Evolutionary conservation across 1,140 invertebrate genomes (phyloP).

Genomic region (Microplitis mediator): DNA sequence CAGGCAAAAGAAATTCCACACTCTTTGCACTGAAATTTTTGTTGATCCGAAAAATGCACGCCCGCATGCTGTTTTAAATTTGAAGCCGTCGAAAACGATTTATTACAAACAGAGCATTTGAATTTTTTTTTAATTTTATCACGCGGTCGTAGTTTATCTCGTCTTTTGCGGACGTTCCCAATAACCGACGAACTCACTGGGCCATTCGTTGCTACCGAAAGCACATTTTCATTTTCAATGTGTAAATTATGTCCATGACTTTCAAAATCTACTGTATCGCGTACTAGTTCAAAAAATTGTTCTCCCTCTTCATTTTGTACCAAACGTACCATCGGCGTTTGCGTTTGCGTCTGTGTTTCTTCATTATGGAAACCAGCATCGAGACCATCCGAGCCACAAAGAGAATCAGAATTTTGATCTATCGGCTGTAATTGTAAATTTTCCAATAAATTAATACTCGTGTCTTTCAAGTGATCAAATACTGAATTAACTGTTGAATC

Average conservation of each 20-base stretch:
- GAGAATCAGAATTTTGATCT: conserved; percentile 3
- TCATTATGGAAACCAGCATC: not conserved
- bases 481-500: conserved; percentile 5
- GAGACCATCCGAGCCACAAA: not conserved
- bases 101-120: conserved; percentile 49
- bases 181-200: not conserved
- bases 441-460: not conserved
- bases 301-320: conserved; percentile 43
- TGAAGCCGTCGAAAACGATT: conserved; percentile 49
- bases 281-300: conserved; percentile 46
- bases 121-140: conserved; percentile 42
- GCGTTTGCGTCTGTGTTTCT: not conserved
- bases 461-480: conserved; percentile 43
- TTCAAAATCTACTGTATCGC: conserved; percentile 32
- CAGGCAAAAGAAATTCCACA: conserved; percentile 53
- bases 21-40: conserved; percentile 55
- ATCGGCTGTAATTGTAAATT: not conserved
- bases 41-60: conserved; percentile 52
- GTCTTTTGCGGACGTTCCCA: conserved; percentile 17
- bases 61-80: conserved; percentile 56
- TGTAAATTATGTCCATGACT: conserved; percentile 24
- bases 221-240: conserved; percentile 24
- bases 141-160: conserved; percentile 10
- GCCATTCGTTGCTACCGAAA: not conserved
- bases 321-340: conserved; percentile 35